A percentile compares a stretch with the other conserved stretches of the same genome.
phyloP scores from a whole-genome alignment of 2,888 invertebrate species.

The Plagodis dolabraria region DNA sequence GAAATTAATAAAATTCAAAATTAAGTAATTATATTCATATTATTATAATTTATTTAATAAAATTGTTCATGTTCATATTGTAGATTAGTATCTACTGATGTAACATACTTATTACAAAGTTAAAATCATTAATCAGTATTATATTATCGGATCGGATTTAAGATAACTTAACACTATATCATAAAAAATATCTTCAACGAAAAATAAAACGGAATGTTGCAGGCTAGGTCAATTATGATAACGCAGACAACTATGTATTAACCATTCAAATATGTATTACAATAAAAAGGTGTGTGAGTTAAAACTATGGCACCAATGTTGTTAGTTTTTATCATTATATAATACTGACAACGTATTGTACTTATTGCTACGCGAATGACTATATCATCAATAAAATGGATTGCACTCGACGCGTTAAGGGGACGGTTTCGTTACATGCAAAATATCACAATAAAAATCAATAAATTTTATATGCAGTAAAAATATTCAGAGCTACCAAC shows the following conservation, averaged over 20 bases:
- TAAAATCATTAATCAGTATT: slow-evolving; percentile 4
- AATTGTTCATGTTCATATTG: slow-evolving; percentile 23
- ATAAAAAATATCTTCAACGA: not conserved
- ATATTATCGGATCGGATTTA: slow-evolving; percentile 3
- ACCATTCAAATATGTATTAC: slow-evolving; percentile 4
- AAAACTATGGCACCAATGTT: slow-evolving; percentile 62
- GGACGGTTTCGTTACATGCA: slow-evolving; percentile 54
- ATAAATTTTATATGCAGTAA: not conserved
- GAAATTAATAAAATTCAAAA: not conserved
- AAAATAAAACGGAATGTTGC: slow-evolving; percentile 10
- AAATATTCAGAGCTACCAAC: slow-evolving; percentile 1
- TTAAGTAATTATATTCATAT: slow-evolving; percentile 4
- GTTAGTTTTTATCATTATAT: slow-evolving; percentile 47
- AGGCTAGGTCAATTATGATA: slow-evolving; percentile 7
- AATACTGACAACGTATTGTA: slow-evolving; percentile 66
- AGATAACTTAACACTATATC: slow-evolving; percentile 1
- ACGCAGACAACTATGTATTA: not conserved
- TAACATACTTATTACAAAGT: not conserved
- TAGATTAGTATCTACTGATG: slow-evolving; percentile 1
- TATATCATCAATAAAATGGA: slow-evolving; percentile 31
- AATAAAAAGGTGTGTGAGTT: slow-evolving; percentile 15
- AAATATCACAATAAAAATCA: slow-evolving; percentile 22
- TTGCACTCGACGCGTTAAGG: slow-evolving; percentile 37
- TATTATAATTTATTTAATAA: slow-evolving; percentile 4
- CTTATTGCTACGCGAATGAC: slow-evolving; percentile 46